Conservation (phyloP, 1,140 invertebrate species). For the Agrypnia vestita region DNA sequence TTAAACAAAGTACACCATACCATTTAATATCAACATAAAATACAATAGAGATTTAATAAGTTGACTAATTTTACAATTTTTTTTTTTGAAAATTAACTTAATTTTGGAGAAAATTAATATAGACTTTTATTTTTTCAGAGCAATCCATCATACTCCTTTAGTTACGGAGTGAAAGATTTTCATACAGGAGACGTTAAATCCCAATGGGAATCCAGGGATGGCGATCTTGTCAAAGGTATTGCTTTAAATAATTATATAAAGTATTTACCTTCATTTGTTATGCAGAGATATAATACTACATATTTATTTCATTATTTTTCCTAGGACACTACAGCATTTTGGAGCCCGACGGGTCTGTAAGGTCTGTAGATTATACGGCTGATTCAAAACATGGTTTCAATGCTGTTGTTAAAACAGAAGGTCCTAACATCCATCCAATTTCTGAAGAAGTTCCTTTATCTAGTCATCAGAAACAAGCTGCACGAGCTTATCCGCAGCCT, state of each 20-base stretch:
- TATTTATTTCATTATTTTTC: constrained; percentile 18
- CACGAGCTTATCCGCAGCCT: too few species aligned
- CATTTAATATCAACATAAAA: too few species aligned
- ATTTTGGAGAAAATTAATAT: too few species aligned
- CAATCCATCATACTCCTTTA: constrained; percentile 81
- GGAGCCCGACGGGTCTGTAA: constrained; percentile 75
- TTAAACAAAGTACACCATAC: too few species aligned
- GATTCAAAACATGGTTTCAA: constrained; percentile 78
- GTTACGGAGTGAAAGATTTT: constrained; percentile 83
- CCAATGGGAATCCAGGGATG: constrained; percentile 78
- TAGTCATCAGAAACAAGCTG: neutral
- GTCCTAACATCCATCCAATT: constrained; percentile 70
- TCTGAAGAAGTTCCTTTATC: neutral
- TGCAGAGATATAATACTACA: neutral
- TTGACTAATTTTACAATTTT: neutral
- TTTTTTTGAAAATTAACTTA: too few species aligned
- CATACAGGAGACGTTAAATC: constrained; percentile 82
- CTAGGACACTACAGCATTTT: constrained; percentile 75
- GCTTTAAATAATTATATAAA: neutral
- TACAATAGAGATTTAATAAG: neutral
- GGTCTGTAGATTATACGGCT: constrained; percentile 75
- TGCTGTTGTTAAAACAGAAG: constrained; percentile 76
- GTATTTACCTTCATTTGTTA: neutral
- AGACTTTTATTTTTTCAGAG: constrained; percentile 63
- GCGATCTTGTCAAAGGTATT: constrained; percentile 77